Conservation (phyloP, 2,888 invertebrate genomes). For the Dynastes grantii region DNA sequence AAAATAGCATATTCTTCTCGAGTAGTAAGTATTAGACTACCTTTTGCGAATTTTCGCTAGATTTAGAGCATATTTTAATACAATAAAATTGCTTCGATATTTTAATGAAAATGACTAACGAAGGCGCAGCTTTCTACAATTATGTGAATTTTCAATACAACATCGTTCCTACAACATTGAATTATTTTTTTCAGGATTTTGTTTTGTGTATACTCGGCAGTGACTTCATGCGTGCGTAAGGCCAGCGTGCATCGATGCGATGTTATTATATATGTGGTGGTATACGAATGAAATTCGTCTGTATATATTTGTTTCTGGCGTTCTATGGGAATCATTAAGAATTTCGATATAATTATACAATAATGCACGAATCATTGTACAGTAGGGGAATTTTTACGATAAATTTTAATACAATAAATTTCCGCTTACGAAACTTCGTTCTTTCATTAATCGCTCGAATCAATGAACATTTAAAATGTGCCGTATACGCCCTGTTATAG, state of each 20-base stretch:
- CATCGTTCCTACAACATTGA: too few relatives aligned
- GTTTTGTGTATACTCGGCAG: too few relatives aligned
- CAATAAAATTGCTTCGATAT: too few relatives aligned
- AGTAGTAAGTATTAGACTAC: too few relatives aligned
- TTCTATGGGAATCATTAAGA: conserved; percentile 20
- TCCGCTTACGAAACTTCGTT: conserved; percentile 34
- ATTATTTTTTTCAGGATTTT: too few relatives aligned
- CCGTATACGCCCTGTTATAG: too few relatives aligned
- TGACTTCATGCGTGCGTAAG: background rate
- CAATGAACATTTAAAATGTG: background rate
- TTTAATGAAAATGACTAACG: too few relatives aligned
- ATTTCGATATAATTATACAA: conserved; percentile 38
- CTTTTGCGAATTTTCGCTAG: too few relatives aligned
- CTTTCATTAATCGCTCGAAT: background rate
- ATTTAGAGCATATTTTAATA: too few relatives aligned
- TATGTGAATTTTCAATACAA: too few relatives aligned
- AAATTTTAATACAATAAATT: conserved; percentile 25
- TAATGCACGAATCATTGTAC: background rate
- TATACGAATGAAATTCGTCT: background rate
- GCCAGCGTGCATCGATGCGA: background rate
- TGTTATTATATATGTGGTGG: background rate
- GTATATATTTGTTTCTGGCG: background rate
- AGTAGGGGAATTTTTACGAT: conserved; percentile 15
- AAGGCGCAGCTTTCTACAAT: too few relatives aligned
- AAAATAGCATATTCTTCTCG: too few relatives aligned